Conservation (phyloP, 1,140 invertebrate species). For the Drosophila ironensis region DNA sequence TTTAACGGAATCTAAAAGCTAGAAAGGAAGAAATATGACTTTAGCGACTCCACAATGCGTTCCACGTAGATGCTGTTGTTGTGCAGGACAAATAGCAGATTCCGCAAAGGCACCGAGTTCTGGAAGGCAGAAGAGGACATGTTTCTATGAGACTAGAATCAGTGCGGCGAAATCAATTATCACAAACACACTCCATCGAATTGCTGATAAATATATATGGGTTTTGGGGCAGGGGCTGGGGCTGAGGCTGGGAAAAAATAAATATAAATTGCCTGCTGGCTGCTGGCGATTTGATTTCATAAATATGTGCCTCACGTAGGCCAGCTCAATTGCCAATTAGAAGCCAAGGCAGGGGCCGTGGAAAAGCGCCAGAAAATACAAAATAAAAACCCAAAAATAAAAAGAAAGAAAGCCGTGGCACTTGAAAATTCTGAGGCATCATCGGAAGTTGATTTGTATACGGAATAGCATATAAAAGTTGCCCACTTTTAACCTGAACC, state of each 20-base stretch:
- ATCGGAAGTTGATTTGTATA: constrained; percentile 80
- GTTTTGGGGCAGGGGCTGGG: too few species aligned
- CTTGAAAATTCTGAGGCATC: constrained; percentile 44
- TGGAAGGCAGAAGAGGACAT: constrained; percentile 45
- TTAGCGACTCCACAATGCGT: constrained; percentile 68
- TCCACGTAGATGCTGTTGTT: constrained; percentile 62
- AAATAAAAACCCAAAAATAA: constrained; percentile 30
- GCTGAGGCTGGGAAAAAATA: constrained; percentile 60
- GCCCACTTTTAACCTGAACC: constrained; percentile 42
- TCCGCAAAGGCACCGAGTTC: constrained; percentile 61
- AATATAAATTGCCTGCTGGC: constrained; percentile 56
- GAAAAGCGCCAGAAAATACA: constrained; percentile 2
- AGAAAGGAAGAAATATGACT: constrained; percentile 67
- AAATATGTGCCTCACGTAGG: constrained; percentile 76
- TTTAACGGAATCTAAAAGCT: constrained; percentile 28
- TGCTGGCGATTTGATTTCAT: constrained; percentile 61
- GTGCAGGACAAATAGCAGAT: constrained; percentile 58
- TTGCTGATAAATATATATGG: constrained; percentile 46
- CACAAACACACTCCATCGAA: constrained; percentile 45
- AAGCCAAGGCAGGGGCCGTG: constrained; percentile 27
- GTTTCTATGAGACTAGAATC: constrained; percentile 8
- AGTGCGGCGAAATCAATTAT: constrained; percentile 44
- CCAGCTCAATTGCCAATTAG: constrained; percentile 81
- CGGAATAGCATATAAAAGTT: constrained; percentile 43
- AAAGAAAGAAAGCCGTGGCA: constrained; percentile 26